Conservation (phyloP, 2,888 invertebrate genomes). For the Therioaphis trifolii region DNA sequence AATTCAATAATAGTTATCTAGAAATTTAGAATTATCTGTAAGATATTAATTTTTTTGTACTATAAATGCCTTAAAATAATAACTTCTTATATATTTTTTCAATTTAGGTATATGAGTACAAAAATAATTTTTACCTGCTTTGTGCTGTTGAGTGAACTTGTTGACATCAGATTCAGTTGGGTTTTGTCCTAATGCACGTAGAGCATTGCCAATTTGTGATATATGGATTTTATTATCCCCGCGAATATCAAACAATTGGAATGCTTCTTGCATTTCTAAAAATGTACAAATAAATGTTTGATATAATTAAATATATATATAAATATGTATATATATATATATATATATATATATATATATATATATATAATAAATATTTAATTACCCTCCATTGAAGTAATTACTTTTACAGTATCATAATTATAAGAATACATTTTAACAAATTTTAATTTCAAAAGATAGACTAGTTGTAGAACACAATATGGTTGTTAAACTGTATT, state of each 20-base stretch:
- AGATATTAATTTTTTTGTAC: too few species aligned
- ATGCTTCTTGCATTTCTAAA: conserved; percentile 93
- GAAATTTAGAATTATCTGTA: too few species aligned
- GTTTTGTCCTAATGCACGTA: conserved; percentile 96
- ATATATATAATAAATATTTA: background rate
- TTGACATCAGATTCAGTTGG: conserved; percentile 99
- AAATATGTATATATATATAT: too few species aligned
- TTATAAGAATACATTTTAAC: conserved; percentile 60
- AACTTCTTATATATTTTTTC: too few species aligned
- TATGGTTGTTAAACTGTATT: background rate
- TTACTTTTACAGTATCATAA: conserved; percentile 57
- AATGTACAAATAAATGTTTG: too few species aligned
- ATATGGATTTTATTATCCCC: conserved; percentile 99
- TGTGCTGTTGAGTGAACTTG: conserved; percentile 94
- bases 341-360: too few species aligned
- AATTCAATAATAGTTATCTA: too few species aligned
- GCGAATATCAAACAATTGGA: conserved; percentile 95
- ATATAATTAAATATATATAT: too few species aligned
- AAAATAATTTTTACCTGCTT: conserved; percentile 70
- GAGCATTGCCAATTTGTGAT: conserved; percentile 95
- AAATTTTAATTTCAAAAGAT: background rate
- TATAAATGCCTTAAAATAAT: too few species aligned
- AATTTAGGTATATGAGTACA: too few species aligned
- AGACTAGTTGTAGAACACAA: background rate
- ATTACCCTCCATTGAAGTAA: conserved; percentile 57